Evolutionary conservation across 1,140 invertebrate species (phyloP).

Genomic region (Mercenaria mercenaria): DNA sequence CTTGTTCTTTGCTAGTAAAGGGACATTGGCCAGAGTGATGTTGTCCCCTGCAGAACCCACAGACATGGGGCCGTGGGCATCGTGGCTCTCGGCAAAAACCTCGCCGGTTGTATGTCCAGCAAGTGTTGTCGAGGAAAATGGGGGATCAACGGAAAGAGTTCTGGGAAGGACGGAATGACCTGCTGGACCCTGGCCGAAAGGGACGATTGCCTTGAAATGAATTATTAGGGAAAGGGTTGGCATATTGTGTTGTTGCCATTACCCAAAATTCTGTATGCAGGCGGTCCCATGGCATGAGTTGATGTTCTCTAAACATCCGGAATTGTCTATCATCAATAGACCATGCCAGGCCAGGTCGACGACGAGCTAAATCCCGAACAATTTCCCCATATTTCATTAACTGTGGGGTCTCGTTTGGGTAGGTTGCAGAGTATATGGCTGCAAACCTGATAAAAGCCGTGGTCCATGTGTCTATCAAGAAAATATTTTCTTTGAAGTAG

Average conservation of each 20-base stretch:
- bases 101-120: conserved; percentile 15
- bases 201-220: not conserved
- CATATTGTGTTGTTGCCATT: not conserved
- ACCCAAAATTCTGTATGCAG: conserved; percentile 34
- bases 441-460: conserved; percentile 27
- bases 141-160: not conserved
- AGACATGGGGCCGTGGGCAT: conserved; percentile 36
- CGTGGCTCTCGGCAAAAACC: not conserved
- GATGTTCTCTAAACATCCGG: not conserved
- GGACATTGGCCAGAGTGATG: not conserved
- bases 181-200: not conserved
- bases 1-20: not conserved
- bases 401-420: not conserved
- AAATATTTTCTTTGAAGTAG: conserved; percentile 9
- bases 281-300: conserved; percentile 4
- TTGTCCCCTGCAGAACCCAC: conserved; percentile 29
- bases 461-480: conserved; percentile 34
- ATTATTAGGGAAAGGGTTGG: not conserved
- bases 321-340: conserved; percentile 13
- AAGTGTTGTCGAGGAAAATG: not conserved
- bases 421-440: not conserved
- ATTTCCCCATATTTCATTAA: conserved; percentile 58
- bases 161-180: too few relatives aligned
- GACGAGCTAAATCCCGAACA: conserved; percentile 1
- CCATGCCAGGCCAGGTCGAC: not conserved